Evolutionary conservation across 2,113 vertebrate species (phyloP), one percentile per base, ranked within the genome.

Genomic region (Hemiscyllium ocellatum): DNA sequence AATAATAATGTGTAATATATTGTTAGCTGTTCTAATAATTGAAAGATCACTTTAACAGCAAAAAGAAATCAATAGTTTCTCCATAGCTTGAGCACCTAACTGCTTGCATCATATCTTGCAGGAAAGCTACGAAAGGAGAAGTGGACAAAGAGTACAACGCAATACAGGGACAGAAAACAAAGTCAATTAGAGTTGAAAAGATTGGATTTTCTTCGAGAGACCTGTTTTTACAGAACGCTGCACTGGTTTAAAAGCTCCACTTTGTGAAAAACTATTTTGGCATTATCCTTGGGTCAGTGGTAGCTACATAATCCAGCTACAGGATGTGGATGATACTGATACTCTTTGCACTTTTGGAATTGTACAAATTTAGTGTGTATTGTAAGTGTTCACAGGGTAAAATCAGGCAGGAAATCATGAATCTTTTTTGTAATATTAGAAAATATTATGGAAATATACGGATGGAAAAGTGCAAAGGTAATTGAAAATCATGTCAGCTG

Each of bases 401-500:
- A 4, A 69, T 47, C 13, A 50, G 66, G 52, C 29, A 52, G 68
- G 94, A 66, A 93, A 93, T 33, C 61, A 37, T 20, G 69, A 50
- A 29, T 72, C 42, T 47, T 65, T 47, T 65, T 70, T 94, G 91
- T 42, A 66, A 42, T 70, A 15, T 69, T 29, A 47, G 94, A 95
- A 95, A 52, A 17, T 66, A 68, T 29, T 47, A 72, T 17, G 37
- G 66, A 95, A 69, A 65, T 37, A 66, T 33, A 50, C 12, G n/a
- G 89, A 93, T 37, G 26, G 47, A 95, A 95, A 95, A 50, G 94
- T 95, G 68, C 47, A 50, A 47, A 72, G 68, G 47, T 72, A 95
- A 95, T 95, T 95, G 94, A 52, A 95, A 95, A 72, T 52, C 94
- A 76, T 37, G 66, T 72, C 94, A 72, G 94, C 42, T 72, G 47